Evolutionary conservation across 2,113 vertebrate genomes (phyloP).

Genomic region (Thunnus maccoyii): DNA sequence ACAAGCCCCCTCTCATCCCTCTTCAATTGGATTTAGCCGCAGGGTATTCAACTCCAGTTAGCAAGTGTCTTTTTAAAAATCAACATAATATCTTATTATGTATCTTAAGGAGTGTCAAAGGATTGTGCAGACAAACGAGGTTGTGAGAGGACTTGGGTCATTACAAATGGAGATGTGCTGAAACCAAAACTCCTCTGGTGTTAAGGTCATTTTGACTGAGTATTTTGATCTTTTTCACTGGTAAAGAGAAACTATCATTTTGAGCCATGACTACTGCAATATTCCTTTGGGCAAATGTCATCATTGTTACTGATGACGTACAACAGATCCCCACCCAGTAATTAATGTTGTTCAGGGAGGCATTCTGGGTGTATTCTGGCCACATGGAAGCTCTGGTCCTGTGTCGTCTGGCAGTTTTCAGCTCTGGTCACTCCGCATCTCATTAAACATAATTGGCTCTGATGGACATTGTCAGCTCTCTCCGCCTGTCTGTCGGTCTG

Average conservation of each 20-base stretch:
- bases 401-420: slow-evolving; percentile 58
- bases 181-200: background rate
- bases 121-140: slow-evolving; percentile 8
- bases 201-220: background rate
- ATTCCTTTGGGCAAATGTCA: slow-evolving; percentile 10
- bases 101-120: slow-evolving; percentile 25
- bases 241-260: background rate
- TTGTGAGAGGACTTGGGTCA: slow-evolving; percentile 11
- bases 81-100: slow-evolving; percentile 39
- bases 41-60: slow-evolving; percentile 31
- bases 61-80: slow-evolving; percentile 22
- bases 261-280: background rate
- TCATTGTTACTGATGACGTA: background rate
- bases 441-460: slow-evolving; percentile 77
- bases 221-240: background rate
- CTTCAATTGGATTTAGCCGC: slow-evolving; percentile 1
- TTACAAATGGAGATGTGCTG: background rate
- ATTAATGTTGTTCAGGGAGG: background rate
- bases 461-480: slow-evolving; percentile 62
- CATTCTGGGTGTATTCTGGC: background rate
- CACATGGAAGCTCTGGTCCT: slow-evolving; percentile 6
- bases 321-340: slow-evolving; percentile 13
- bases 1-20: slow-evolving; percentile 35
- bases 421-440: slow-evolving; percentile 64
- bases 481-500: slow-evolving; percentile 16